phyloP scores from a whole-genome alignment of 2,797 vertebrate species.

The Falco cherrug region DNA sequence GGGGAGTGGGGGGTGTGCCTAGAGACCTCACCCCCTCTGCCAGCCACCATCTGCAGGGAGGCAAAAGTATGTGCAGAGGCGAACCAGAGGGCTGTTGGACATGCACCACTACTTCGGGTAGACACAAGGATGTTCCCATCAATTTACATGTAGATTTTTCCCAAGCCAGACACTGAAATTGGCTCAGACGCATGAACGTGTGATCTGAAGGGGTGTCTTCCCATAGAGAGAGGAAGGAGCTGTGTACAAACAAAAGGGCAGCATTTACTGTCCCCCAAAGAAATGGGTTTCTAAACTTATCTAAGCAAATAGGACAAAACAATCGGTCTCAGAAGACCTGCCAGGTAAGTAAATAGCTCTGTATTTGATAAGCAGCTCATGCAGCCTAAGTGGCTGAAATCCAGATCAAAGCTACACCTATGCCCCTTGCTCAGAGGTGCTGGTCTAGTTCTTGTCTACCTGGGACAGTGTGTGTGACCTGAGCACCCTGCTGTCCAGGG shows the following conservation, averaged over 20 bases:
- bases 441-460: not conserved
- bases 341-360: not conserved
- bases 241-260: not conserved
- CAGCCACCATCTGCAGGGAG: not conserved
- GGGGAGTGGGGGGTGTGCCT: not conserved
- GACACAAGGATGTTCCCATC: not conserved
- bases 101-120: not conserved
- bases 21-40: not conserved
- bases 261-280: not conserved
- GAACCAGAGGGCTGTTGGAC: not conserved
- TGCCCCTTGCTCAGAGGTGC: not conserved
- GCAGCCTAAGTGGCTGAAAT: not conserved
- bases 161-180: not conserved
- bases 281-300: not conserved
- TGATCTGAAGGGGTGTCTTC: not conserved
- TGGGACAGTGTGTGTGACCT: not conserved
- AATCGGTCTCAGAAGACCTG: not conserved
- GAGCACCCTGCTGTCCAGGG: not conserved
- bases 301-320: not conserved
- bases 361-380: not conserved
- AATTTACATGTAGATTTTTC: not conserved
- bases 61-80: not conserved
- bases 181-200: accelerated
- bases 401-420: not conserved
- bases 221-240: not conserved